Evolutionary conservation across 1,140 invertebrate genomes (phyloP), one percentile per base, ranked within the genome.

Genomic region (Lordiphosa stackelbergi): DNA sequence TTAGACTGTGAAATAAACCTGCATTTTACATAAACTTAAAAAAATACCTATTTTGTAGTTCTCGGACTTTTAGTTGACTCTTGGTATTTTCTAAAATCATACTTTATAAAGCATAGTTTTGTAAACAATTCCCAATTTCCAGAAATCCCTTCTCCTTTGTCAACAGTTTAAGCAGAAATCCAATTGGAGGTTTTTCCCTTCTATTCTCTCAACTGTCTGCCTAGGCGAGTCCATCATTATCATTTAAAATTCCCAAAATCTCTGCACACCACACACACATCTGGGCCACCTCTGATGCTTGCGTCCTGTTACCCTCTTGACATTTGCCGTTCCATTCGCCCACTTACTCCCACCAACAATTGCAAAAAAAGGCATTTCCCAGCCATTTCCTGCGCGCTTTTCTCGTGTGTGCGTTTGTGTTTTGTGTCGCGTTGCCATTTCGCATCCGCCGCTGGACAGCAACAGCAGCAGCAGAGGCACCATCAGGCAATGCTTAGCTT

Each of bases 341-440:
- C 3, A 22, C 38, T 16, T 13, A 16, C 11, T 11, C 12, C 38
- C 16, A 42, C 22, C 49, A 42, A 41, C 41, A 11, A 41, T 31
- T 57, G 37, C 38, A 49, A 36, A 47, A 66, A 57, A 75, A 62
- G 69, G 60, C 74, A 66, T 70, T 74, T 79, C 43, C 31, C 59
- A 65, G 57, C 60, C 57, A 73, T 79, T 79, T 78, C 74, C 74
- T 66, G 65, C 41, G 48, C 38, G 41, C 35, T 74, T 46, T 46
- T 31, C 43, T 34, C 43, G 34, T 45, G 57, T 48, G 51, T 63
- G 63, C 37, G 68, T 66, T 51, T 60, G 58, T 48, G 55, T 59
- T 64, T 53, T 69, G 62, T 70, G 66, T 57, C 74, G 75, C 70
- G 70, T 51, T 79, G 75, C 75, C 75, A 74, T 74, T 79, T 79